Percentiles rank a stretch among this genome's conserved stretches.
phyloP scores from a whole-genome alignment of 2,888 invertebrate species.

The Pharmacophagus antenor region DNA sequence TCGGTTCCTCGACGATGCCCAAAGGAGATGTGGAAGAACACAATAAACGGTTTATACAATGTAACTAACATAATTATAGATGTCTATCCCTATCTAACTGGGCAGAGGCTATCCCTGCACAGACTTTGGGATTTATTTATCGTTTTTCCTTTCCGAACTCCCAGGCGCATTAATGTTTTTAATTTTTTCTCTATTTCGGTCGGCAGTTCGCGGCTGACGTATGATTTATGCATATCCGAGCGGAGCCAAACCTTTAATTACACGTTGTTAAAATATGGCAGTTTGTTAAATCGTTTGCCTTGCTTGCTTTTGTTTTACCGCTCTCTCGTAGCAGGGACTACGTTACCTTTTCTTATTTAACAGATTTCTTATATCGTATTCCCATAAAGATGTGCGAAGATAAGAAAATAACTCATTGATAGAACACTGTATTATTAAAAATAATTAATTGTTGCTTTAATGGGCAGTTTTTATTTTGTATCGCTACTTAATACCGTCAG shows the following conservation, averaged over 20 bases:
- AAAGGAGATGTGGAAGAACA: not conserved
- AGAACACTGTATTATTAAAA: not conserved
- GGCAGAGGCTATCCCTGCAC: constrained; percentile 30
- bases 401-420: constrained; percentile 7
- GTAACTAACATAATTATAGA: constrained; percentile 33
- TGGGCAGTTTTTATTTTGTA: not conserved
- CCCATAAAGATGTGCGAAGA: constrained; percentile 37
- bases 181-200: constrained; percentile 81
- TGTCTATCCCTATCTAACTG: constrained; percentile 25
- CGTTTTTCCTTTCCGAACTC: constrained; percentile 52
- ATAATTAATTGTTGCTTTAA: constrained; percentile 3
- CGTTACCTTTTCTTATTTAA: constrained; percentile 57
- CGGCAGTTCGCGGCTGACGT: constrained; percentile 77
- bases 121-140: constrained; percentile 39
- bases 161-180: constrained; percentile 72
- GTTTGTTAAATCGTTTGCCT: constrained; percentile 77
- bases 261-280: constrained; percentile 81
- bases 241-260: constrained; percentile 80
- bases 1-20: not conserved
- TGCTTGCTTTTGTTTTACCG: constrained; percentile 76
- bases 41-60: constrained; percentile 32
- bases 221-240: constrained; percentile 81
- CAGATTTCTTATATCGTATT: constrained; percentile 41
- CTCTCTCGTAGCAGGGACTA: constrained; percentile 57
- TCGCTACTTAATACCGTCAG: not conserved